Percentiles rank a stretch among this genome's conserved stretches.
Conservation (phyloP, 2,113 vertebrate genomes). For the Neogale vison region DNA sequence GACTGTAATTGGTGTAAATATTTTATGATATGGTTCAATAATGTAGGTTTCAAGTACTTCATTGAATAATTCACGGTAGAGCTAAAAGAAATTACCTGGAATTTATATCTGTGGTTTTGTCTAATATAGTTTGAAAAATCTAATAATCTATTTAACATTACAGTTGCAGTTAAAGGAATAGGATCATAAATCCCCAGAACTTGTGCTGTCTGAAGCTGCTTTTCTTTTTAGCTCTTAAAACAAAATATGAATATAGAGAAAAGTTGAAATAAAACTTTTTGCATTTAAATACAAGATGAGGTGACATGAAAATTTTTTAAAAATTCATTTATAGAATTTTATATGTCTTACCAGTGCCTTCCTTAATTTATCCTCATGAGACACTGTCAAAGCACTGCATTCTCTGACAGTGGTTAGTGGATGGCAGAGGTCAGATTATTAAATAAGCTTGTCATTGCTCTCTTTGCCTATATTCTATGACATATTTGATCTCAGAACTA, state of each 20-base stretch:
- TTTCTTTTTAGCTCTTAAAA: not conserved
- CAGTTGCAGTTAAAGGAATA: not conserved
- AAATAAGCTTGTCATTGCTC: not conserved
- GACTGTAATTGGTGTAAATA: not conserved
- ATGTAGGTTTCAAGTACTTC: not conserved
- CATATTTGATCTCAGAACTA: not conserved
- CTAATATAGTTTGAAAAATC: not conserved
- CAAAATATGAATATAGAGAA: not conserved
- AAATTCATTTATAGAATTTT: not conserved
- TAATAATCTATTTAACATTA: not conserved
- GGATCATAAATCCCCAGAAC: not conserved
- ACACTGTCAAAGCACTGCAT: not conserved
- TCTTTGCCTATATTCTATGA: not conserved
- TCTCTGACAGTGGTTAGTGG: not conserved
- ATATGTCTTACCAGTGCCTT: not conserved
- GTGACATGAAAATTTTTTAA: not conserved
- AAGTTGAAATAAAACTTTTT: not conserved
- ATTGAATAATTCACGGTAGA: not conserved
- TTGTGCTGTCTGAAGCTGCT: not conserved
- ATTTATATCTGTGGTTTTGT: not conserved
- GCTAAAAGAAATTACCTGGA: not conserved
- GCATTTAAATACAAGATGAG: not conserved
- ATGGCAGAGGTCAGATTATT: not conserved
- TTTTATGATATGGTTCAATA: constrained; percentile 15
- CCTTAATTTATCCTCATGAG: not conserved